phyloP scores from a whole-genome alignment of 1,140 invertebrate genomes.

The Drosophila nigromelanica region DNA sequence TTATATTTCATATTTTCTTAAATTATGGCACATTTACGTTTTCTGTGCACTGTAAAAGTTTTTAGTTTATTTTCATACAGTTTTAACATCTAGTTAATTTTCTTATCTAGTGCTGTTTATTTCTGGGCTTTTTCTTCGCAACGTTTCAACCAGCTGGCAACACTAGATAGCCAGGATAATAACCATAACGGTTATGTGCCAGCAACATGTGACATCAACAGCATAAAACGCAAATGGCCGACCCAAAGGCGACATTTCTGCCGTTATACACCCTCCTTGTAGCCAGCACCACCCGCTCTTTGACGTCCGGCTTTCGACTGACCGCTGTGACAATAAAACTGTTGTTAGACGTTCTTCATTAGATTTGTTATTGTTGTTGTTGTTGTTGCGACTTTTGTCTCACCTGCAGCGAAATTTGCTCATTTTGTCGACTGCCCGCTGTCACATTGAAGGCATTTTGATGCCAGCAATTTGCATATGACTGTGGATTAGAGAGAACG shows the following conservation, averaged over 20 bases:
- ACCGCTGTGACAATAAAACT: constrained; percentile 37
- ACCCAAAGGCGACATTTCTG: constrained; percentile 21
- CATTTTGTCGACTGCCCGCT: constrained; percentile 29
- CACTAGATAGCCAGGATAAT: constrained; percentile 30
- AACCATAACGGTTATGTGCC: constrained; percentile 58
- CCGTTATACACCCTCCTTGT: background rate
- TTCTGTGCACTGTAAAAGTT: background rate
- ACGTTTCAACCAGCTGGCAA: constrained; percentile 26
- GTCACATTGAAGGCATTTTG: constrained; percentile 23
- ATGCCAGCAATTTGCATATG: constrained; percentile 58
- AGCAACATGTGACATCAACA: constrained; percentile 72
- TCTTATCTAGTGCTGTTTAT: background rate
- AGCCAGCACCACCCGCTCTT: background rate
- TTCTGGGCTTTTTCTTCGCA: background rate
- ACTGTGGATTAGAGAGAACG: constrained; percentile 7
- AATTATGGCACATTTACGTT: background rate
- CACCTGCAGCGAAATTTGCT: constrained; percentile 39
- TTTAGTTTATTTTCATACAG: background rate
- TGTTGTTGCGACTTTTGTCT: constrained; percentile 5
- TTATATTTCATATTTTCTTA: too few species aligned
- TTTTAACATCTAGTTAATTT: background rate
- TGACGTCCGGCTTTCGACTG: background rate
- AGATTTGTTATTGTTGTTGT: constrained; percentile 14
- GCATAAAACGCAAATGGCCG: constrained; percentile 34
- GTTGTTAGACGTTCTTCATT: constrained; percentile 26